phyloP scores from a whole-genome alignment of 2,888 invertebrate species.

The Proisotoma minuta region DNA sequence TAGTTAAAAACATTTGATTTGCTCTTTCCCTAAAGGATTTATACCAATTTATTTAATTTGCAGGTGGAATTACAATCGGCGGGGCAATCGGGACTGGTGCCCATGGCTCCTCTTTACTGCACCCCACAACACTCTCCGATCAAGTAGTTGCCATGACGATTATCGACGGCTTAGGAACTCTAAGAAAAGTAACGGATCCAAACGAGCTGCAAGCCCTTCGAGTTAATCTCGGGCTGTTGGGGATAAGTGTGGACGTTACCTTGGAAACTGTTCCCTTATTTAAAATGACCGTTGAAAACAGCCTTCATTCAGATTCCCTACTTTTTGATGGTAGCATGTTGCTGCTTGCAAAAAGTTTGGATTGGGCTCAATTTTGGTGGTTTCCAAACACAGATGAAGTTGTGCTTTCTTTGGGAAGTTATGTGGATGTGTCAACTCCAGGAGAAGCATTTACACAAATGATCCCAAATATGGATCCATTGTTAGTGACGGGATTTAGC shows the following conservation, averaged over 20 bases:
- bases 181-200: conserved; percentile 5
- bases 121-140: conserved; percentile 14
- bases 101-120: conserved; percentile 13
- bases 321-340: conserved; percentile 10
- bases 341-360: neutral
- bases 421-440: neutral
- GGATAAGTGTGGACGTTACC: conserved; percentile 17
- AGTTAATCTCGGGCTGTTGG: conserved; percentile 25
- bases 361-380: conserved; percentile 29
- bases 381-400: conserved; percentile 21
- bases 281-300: conserved; percentile 20
- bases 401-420: conserved; percentile 18
- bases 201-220: conserved; percentile 17
- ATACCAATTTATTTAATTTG: neutral
- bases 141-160: conserved; percentile 10
- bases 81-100: conserved; percentile 22
- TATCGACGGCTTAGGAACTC: conserved; percentile 22
- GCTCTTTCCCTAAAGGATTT: too few species aligned
- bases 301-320: conserved; percentile 11
- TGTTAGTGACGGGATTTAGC: neutral
- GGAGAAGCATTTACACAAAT: conserved; percentile 18
- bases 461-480: neutral
- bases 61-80: conserved; percentile 21
- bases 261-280: conserved; percentile 17
- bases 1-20: too few species aligned